Base-by-base conservation (phyloP, 2,888 invertebrate genomes). In the Criorhina ranunculi region DNA sequence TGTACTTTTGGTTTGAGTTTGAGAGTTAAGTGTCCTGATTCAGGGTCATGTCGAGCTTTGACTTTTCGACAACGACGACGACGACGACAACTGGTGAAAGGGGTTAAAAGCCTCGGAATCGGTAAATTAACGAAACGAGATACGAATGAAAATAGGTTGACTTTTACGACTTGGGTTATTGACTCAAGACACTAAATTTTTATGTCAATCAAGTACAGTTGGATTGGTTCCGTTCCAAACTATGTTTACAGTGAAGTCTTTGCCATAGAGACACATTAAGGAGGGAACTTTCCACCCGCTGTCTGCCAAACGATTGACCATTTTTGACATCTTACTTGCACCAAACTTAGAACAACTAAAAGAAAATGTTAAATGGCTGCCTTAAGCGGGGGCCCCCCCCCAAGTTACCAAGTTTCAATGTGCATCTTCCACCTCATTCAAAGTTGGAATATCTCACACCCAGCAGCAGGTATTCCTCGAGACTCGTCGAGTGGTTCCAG, bases 401-500 rank as follows among this genome's bases (percentile, higher is more conserved):
- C 31, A 40, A 12, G 31, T 53, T 42, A 31, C 42, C 67, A 42
- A 59, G 17, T 24, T 51, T 40, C 11, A 40, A 42, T 33, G 33
- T 60, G 51, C 8, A 46, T 29, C 33, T 29, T 55, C 46, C 35
- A 29, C 19, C 69, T 76, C 69, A 76, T 70, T 76, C 57, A 70
- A 64, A 66, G 53, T 62, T 17, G 60, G 46, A 77, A 73, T 77
- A 77, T 82, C 78, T 82, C 82, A 82, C 82, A 82, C 78, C 72
- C 66, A 57, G 53, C 49, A 77, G 66, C 82, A 24, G 46, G 66
- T 67, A 53, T 46, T 75, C 80, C 62, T 55, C 31, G 42, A 29
- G 44, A 8, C 42, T 12, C 60, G 35, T n/a, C n/a, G n/a, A 62
- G 62, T 70, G 59, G 76, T 81, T 76, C 81, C 69, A 81, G 81